Conservation (phyloP, 2,113 vertebrate genomes). For the Dasyurus viverrinus region DNA sequence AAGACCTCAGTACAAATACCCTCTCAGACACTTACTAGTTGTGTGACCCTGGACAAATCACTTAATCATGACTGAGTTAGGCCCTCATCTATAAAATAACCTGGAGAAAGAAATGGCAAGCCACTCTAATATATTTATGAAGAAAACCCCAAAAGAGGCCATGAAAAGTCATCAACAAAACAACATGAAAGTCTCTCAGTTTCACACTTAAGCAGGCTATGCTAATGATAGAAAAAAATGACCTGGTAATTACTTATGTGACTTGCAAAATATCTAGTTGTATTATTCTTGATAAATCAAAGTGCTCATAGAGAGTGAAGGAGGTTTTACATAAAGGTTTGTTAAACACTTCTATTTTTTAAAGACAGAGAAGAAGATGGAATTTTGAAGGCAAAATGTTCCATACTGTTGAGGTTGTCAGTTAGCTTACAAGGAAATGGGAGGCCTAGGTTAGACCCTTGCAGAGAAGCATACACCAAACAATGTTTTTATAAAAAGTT, state of each 20-base stretch:
- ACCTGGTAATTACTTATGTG: neutral
- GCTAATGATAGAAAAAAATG: neutral
- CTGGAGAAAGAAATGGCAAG: neutral
- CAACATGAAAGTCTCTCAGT: neutral
- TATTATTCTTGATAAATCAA: slow-evolving; percentile 1
- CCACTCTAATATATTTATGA: neutral
- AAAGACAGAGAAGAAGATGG: neutral
- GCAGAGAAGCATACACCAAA: neutral
- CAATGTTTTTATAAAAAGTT: neutral
- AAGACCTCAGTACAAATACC: neutral
- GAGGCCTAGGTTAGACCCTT: neutral
- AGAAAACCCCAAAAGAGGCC: neutral
- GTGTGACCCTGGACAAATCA: neutral
- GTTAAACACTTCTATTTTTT: slow-evolving; percentile 2
- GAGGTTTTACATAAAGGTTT: neutral
- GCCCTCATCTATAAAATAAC: neutral
- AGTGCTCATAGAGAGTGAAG: neutral
- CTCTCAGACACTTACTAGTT: neutral
- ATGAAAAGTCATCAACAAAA: neutral
- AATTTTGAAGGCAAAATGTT: neutral
- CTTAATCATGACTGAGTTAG: neutral
- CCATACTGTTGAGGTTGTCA: neutral
- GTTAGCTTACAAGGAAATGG: neutral
- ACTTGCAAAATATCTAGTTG: neutral
- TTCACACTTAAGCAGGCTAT: neutral